These are phyloP conservation scores for Rousettus madagascariensis DNA, from an alignment of 2,797 vertebrate genomes.

Conservation along the genomic window DNA sequence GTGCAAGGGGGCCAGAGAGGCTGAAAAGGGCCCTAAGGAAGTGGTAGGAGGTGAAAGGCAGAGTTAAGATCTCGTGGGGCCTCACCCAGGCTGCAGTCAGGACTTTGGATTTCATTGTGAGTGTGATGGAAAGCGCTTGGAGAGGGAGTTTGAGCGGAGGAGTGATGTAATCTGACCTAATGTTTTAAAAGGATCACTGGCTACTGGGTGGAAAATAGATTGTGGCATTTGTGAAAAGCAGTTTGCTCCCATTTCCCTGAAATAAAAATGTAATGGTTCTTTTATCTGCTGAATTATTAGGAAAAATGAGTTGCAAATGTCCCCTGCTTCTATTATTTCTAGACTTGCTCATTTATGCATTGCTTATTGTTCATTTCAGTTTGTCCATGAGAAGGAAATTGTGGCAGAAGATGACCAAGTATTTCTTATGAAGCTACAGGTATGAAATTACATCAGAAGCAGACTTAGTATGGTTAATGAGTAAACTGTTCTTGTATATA, in stretches of 20 bases:
- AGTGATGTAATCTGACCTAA: background rate
- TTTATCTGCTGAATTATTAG: background rate
- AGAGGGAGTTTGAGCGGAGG: background rate
- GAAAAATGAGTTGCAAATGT: background rate
- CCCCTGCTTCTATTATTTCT: background rate
- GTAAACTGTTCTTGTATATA: background rate
- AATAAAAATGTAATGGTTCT: background rate
- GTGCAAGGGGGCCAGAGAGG: background rate
- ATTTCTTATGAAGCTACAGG: conserved; percentile 98
- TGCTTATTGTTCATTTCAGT: conserved; percentile 87
- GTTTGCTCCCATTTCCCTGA: background rate
- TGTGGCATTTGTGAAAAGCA: background rate
- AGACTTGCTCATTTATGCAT: background rate
- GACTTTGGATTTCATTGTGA: background rate
- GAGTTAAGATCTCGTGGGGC: background rate
- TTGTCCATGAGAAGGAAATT: conserved; percentile 99
- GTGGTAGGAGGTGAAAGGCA: background rate
- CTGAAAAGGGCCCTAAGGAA: background rate
- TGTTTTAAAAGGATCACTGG: conserved; percentile 1
- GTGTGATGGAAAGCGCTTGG: background rate
- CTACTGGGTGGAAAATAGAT: background rate
- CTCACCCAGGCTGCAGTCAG: background rate
- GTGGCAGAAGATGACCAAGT: conserved; percentile 99
- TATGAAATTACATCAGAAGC: conserved; percentile 76
- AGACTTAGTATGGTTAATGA: background rate